Conservation (phyloP, 2,113 vertebrate genomes). For the Neolamprologus ventralis region DNA sequence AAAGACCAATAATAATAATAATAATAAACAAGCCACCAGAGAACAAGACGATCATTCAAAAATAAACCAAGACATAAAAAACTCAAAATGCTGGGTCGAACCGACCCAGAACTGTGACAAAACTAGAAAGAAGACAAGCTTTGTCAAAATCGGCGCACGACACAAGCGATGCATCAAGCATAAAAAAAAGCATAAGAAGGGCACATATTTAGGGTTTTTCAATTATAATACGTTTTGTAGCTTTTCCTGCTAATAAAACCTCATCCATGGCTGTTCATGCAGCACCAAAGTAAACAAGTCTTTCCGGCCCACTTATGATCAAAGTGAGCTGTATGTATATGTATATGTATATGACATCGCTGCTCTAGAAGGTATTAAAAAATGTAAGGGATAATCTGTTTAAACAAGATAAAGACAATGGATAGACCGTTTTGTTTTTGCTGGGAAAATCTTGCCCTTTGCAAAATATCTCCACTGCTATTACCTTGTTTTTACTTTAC, state of each 20-base stretch:
- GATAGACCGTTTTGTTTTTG: not conserved
- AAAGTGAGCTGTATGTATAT: not conserved
- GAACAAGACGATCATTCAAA: not conserved
- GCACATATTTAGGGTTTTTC: not conserved
- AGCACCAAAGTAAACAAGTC: not conserved
- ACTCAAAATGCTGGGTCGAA: not conserved
- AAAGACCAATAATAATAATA: not conserved
- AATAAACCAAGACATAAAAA: not conserved
- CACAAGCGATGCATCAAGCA: not conserved
- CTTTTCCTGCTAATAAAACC: not conserved
- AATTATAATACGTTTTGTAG: not conserved
- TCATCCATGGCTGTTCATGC: not conserved
- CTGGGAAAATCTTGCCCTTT: not conserved
- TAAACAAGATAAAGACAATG: not conserved
- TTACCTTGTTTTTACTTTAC: not conserved
- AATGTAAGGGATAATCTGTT: not conserved
- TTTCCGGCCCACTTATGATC: not conserved
- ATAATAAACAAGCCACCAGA: not conserved
- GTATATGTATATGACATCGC: not conserved
- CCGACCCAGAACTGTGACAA: not conserved
- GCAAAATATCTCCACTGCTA: not conserved
- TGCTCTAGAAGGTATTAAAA: not conserved
- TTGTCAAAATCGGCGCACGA: not conserved
- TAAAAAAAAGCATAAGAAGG: not conserved
- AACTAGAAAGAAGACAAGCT: not conserved